Base-by-base conservation (phyloP, 1,140 invertebrate species). In the Drosophila persimilis region DNA sequence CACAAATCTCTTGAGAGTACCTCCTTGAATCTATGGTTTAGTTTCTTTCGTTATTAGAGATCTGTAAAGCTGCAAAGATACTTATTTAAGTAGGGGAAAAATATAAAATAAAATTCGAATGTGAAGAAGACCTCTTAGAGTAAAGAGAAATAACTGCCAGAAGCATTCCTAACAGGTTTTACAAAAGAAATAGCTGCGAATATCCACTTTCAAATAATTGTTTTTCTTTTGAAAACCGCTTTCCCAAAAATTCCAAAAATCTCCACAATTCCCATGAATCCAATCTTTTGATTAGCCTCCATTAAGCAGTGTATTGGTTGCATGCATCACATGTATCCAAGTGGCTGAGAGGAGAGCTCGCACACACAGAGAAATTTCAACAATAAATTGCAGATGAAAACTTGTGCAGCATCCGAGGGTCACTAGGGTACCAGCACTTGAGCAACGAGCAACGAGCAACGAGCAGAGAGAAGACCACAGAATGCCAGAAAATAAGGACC, bases 361-460 rank as follows among this genome's bases (percentile, higher is more conserved):
- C 53, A 35, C 67, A 50, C 48, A 62, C 45, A 58, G 35, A 73
- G 35, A 50, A 57, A 54, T 59, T 31, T 24, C 61, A 46, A 55
- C 71, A 74, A 83, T 83, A 83, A 83, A 71, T 63, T 78, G 74
- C 60, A 73, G 70, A 77, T 61, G 79, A 48, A 83, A 83, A 83
- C 79, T 83, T 83, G 78, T 83, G 79, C 72, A 48, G 74, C 39
- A 59, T 74, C 70, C 11, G 9, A 9, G 74, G 79, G 75, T 81
- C 64, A 74, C 70, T 81, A 11, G 35, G 35, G 31, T 65, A 47
- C 53, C 54, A 77, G 73, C 74, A 73, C 78, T 73, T 66, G 72
- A 80, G 57, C 58, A 63, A 56, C 57, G 69, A 50, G 57, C 58
- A 63, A 56, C 57, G 69, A 50, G 54, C 50, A 7, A 20, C 15